Base-by-base conservation (phyloP, 2,113 vertebrate species). In the Hemibagrus wyckioides region DNA sequence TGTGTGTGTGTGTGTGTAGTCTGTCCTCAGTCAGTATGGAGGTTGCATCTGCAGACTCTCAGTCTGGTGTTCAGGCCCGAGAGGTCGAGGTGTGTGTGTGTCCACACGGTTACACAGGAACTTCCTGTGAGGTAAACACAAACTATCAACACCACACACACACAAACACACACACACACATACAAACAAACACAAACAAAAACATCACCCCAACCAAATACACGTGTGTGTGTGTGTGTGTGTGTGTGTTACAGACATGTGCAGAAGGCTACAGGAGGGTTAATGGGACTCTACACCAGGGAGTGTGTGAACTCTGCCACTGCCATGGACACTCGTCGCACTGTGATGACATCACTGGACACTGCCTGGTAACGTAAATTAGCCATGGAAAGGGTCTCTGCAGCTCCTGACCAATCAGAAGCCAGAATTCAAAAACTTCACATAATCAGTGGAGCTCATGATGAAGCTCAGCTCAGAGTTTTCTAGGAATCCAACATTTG, bases 81-180 rank as follows among this genome's bases (percentile, higher is more conserved):
- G 91, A 94, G 33, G 96, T 97, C 84, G 97, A 97, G 89, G 56
- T 96, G 33, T 97, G 97, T 86, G 93, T 93, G 3, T 97, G 97
- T 88, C 96, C 97, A n/a, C 89, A 89, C 0, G 95, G 96, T 4
- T 97, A 96, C 21, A 91, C 56, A 65, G 97, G 97, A 19, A 95
- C 94, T 39, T 97, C 97, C 0, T 97, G 97, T 89, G 97, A 97
- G 93, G 97, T 97, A 91, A 94, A 95, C 57, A 8, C 36, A 86
- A 23, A 4, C 17, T 17, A 11, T 25, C 41, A 86, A 59, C 52
- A 6, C 50, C n/a, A 65, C 67, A 71, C 33, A 39, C 67, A 36
- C 67, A 21, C 4, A 71, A n/a, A 71, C 83, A 73, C 61, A 23
- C 57, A 76, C 41, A 63, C 39, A 41, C 6, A 21, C 19, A 75